These are phyloP conservation scores for Acanthornis magna DNA, from an alignment of 2,797 vertebrate genomes.

Conservation along the genomic window DNA sequence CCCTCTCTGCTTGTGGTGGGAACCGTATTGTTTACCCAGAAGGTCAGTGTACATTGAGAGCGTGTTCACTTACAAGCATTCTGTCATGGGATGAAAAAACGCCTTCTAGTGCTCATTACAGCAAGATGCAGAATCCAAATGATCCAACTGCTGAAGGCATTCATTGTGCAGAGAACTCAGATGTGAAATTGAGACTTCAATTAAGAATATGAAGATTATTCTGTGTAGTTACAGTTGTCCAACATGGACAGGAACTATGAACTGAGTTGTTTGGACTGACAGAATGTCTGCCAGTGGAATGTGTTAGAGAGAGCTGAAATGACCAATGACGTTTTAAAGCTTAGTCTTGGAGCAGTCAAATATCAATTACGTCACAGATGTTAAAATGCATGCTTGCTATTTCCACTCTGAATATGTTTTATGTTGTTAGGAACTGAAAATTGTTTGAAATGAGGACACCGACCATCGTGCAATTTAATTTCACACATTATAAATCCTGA, in stretches of 20 bases:
- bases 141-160: not conserved
- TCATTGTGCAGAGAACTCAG: not conserved
- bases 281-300: not conserved
- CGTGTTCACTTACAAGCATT: rapidly evolving
- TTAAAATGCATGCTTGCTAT: slow-evolving; percentile 23
- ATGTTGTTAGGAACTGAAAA: slow-evolving; percentile 46
- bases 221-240: not conserved
- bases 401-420: slow-evolving; percentile 45
- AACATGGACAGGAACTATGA: not conserved
- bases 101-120: not conserved
- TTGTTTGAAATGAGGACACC: slow-evolving; percentile 57
- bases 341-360: not conserved
- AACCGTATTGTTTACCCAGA: not conserved
- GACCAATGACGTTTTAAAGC: not conserved
- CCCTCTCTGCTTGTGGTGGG: not conserved
- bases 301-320: not conserved
- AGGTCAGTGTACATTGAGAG: not conserved
- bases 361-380: not conserved
- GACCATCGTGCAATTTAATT: slow-evolving; percentile 59
- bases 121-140: not conserved
- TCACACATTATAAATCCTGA: slow-evolving; percentile 63
- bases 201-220: not conserved
- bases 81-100: not conserved
- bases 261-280: not conserved
- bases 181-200: not conserved